phyloP scores from a whole-genome alignment of 2,888 invertebrate species.

The Cosmorhoe ocellata region DNA sequence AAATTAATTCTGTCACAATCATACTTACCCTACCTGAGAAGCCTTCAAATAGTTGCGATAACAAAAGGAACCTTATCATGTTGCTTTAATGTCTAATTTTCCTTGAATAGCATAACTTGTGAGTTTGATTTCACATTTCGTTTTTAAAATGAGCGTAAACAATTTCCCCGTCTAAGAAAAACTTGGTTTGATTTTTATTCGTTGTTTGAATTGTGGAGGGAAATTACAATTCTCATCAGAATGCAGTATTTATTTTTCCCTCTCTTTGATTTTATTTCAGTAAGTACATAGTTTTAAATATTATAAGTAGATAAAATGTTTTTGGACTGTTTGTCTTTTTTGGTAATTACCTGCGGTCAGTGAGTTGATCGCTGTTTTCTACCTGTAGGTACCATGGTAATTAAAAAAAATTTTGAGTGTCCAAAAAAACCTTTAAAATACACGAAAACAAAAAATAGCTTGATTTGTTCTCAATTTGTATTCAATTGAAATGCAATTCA shows the following conservation, averaged over 20 bases:
- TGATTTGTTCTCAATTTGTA: no score
- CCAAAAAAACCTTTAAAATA: no score
- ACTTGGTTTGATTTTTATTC: conserved; percentile 4
- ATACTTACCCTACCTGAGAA: not conserved
- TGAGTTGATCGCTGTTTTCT: no score
- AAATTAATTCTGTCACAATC: conserved; percentile 15
- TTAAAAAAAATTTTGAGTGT: no score
- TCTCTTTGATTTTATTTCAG: no score
- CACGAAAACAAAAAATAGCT: no score
- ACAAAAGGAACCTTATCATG: not conserved
- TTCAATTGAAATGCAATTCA: not conserved
- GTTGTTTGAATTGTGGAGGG: not conserved
- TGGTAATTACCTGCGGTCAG: no score
- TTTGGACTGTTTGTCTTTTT: no score
- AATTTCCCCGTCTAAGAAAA: conserved; percentile 20
- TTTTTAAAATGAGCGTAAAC: conserved; percentile 20
- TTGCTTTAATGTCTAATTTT: not conserved
- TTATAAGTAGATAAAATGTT: no score
- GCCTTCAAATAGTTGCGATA: not conserved
- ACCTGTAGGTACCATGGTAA: no score
- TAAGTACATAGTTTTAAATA: no score
- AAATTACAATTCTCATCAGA: not conserved
- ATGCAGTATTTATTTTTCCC: not conserved
- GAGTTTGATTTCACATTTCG: not conserved
- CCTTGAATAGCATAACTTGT: not conserved